Evolutionary conservation across 2,113 vertebrate genomes (phyloP).

Genomic region (Podarcis cretensis): DNA sequence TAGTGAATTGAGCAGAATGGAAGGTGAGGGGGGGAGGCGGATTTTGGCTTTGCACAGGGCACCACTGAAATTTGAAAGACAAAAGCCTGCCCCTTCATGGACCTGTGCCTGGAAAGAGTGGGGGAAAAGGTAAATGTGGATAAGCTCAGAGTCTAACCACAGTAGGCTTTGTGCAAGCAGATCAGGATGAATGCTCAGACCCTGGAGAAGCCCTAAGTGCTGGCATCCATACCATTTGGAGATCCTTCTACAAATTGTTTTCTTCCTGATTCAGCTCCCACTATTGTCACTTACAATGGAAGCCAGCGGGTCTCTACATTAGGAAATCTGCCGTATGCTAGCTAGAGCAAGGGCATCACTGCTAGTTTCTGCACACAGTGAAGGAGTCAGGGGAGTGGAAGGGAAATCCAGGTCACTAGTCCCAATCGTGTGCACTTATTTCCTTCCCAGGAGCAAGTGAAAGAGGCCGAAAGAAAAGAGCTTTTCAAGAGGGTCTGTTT

Average conservation of each 20-base stretch:
- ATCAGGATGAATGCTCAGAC: no score
- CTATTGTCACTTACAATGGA: constrained; percentile 53
- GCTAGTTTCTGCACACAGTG: constrained; percentile 39
- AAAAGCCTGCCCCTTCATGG: no score
- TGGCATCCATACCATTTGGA: background rate
- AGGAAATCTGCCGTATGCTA: constrained; percentile 47
- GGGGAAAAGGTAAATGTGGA: no score
- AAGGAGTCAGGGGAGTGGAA: constrained; percentile 49
- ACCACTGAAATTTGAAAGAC: no score
- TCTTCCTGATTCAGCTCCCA: constrained; percentile 50
- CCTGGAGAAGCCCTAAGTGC: background rate
- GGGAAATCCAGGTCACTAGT: constrained; percentile 60
- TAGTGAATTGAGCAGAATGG: no score
- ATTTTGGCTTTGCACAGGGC: no score
- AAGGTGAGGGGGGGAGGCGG: no score
- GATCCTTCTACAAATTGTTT: constrained; percentile 51
- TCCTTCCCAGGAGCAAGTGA: background rate
- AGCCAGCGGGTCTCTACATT: constrained; percentile 43
- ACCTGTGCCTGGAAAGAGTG: background rate
- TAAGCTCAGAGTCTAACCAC: no score
- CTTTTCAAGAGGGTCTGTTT: background rate
- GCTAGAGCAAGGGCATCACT: constrained; percentile 25
- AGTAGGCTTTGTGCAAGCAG: no score
- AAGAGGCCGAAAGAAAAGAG: background rate
- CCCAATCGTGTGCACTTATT: constrained; percentile 19